Conservation (phyloP, 2,797 vertebrate species). For the Pangasius mekongensis region DNA sequence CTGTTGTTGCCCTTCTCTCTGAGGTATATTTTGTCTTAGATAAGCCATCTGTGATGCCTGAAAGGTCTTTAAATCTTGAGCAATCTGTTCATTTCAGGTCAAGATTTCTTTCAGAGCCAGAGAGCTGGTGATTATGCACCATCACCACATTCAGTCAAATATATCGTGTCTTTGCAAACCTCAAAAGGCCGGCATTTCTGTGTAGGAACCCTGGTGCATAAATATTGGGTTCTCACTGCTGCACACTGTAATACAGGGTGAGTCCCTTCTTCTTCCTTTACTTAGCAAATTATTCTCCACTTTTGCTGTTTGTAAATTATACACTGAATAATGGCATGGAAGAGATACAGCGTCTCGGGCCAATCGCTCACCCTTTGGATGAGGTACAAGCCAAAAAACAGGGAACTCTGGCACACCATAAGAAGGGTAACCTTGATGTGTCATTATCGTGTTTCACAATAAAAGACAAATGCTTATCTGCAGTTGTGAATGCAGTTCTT, state of each 20-base stretch:
- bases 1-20: background rate
- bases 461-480: slow-evolving; percentile 35
- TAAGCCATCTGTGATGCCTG: slow-evolving; percentile 34
- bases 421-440: slow-evolving; percentile 64
- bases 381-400: slow-evolving; percentile 48
- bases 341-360: slow-evolving; percentile 10
- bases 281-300: background rate
- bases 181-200: slow-evolving; percentile 74
- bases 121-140: slow-evolving; percentile 76
- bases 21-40: background rate
- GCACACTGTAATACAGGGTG: slow-evolving; percentile 78
- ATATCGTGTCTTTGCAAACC: slow-evolving; percentile 80
- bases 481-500: slow-evolving; percentile 31
- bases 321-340: background rate
- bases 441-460: slow-evolving; percentile 38
- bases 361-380: background rate
- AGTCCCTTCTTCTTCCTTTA: slow-evolving; percentile 43
- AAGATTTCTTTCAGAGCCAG: slow-evolving; percentile 61
- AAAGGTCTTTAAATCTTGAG: slow-evolving; percentile 22
- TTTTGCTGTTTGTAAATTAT: background rate
- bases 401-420: slow-evolving; percentile 40
- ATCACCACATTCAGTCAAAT: slow-evolving; percentile 73
- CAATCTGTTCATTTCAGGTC: slow-evolving; percentile 60
- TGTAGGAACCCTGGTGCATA: slow-evolving; percentile 72
- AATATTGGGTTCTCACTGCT: slow-evolving; percentile 76